Evolutionary conservation across 2,797 vertebrate species (phyloP), one percentile per base, ranked within the genome.

Genomic region (Telmatherina bonti): DNA sequence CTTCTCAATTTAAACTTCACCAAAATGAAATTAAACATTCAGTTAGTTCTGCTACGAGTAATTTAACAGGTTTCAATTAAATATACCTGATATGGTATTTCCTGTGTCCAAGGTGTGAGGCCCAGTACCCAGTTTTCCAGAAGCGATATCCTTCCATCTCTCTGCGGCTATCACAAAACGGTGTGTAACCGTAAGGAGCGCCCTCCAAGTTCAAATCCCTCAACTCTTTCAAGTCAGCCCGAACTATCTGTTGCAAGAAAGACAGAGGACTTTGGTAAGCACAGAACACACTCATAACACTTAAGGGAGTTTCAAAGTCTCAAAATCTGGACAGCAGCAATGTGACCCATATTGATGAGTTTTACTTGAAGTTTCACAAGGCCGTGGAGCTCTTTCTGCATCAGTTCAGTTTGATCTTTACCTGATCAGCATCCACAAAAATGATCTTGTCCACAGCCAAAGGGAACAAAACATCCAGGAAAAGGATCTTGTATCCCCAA

Each of bases 401-500:
- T 31, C 45, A 9, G 22, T 71, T 41, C 31, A 2, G 41, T 56
- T 62, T 68, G 26, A 75, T 22, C 7, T 62, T 80, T 91, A 99
- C 97, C 96, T 99, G 98, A 88, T 99, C 97, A 15, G 98, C 98
- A 55, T 99, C 98, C 0, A 99, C 97, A 89, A 99, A 99, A 90
- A 99, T 98, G 87, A 99, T 96, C 94, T 99, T 99, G 90, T 99
- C 95, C 70, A 99, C 95, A 27, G 97, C 96, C 81, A 99, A 83
- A 8, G 98, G 98, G 85, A 99, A 99, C 69, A 99, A 96, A 78
- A 99, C 97, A 72, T 99, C 97, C 80, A 99, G 89, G 86, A 99
- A 99, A 76, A 99, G 97, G 85, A 99, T 99, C 92, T 99, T 99
- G 90, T 99, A 96, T 62, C 97, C 97, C 98, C 98, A 99, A 87